phyloP scores from a whole-genome alignment of 2,797 vertebrate species.

The Emys orbicularis region DNA sequence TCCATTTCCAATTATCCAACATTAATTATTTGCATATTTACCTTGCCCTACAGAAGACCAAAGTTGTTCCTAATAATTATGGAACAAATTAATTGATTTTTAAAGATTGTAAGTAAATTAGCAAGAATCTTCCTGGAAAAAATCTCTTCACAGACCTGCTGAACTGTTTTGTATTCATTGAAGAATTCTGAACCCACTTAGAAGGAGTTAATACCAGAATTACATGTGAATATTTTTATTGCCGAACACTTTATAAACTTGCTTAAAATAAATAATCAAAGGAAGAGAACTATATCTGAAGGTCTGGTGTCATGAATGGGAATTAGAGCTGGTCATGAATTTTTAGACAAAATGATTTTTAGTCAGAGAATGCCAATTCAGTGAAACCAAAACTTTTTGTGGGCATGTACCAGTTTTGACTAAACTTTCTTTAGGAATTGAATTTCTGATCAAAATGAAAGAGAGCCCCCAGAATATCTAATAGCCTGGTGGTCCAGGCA shows the following conservation, averaged over 20 bases:
- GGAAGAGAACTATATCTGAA: background rate
- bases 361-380: background rate
- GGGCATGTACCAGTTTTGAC: background rate
- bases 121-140: background rate
- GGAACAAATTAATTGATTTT: slow-evolving; percentile 50
- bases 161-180: slow-evolving; percentile 18
- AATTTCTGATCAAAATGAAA: too few relatives aligned
- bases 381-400: background rate
- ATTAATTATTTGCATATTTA: slow-evolving; percentile 47
- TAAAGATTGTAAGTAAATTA: slow-evolving; percentile 53
- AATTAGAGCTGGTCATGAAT: background rate
- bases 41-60: slow-evolving; percentile 46
- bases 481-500: too few relatives aligned
- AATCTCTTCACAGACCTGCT: background rate
- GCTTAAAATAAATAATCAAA: background rate
- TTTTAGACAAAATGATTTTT: background rate
- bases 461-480: too few relatives aligned
- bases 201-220: background rate
- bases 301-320: background rate
- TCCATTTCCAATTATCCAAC: background rate
- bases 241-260: background rate
- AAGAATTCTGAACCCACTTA: slow-evolving; percentile 30
- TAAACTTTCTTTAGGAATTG: too few relatives aligned
- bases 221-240: background rate
- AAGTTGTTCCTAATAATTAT: slow-evolving; percentile 46